These are phyloP conservation scores for Burhinus oedicnemus DNA, from an alignment of 2,113 vertebrate species.

Conservation along the genomic window DNA sequence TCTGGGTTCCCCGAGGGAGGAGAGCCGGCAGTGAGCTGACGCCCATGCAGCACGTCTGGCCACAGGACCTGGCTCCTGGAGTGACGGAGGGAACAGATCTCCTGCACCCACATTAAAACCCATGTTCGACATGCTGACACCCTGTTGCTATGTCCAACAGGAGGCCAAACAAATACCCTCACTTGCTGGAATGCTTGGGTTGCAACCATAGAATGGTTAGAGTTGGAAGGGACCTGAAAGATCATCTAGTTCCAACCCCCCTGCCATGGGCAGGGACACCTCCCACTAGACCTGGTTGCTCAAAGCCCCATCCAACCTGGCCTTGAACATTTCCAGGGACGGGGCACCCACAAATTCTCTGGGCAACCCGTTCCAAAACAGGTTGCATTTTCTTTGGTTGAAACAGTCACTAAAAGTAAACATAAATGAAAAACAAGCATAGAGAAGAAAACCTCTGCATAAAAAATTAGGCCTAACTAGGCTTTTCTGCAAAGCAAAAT, in stretches of 20 bases:
- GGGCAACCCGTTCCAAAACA: background rate
- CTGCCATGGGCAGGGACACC: background rate
- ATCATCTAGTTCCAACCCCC: background rate
- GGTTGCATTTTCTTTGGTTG: background rate
- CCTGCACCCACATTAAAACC: background rate
- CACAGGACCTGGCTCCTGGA: background rate
- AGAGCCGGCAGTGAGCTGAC: rapidly evolving
- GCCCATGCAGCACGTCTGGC: rapidly evolving
- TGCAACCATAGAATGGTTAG: background rate
- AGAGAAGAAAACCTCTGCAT: background rate
- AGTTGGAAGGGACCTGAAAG: background rate
- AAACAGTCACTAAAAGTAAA: background rate
- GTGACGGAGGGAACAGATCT: background rate
- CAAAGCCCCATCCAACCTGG: background rate
- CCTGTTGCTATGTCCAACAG: background rate
- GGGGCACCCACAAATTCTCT: background rate
- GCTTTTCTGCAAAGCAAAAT: background rate
- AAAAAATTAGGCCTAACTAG: background rate
- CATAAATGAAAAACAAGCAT: background rate
- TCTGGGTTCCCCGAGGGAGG: rapidly evolving
- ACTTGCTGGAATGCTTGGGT: background rate
- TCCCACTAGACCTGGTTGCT: background rate
- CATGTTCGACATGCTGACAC: rapidly evolving
- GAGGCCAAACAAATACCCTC: background rate
- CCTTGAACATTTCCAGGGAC: background rate